Evolutionary conservation across 2,797 vertebrate species (phyloP), one percentile per base, ranked within the genome.

Genomic region (Notoglanidium macrostoma): DNA sequence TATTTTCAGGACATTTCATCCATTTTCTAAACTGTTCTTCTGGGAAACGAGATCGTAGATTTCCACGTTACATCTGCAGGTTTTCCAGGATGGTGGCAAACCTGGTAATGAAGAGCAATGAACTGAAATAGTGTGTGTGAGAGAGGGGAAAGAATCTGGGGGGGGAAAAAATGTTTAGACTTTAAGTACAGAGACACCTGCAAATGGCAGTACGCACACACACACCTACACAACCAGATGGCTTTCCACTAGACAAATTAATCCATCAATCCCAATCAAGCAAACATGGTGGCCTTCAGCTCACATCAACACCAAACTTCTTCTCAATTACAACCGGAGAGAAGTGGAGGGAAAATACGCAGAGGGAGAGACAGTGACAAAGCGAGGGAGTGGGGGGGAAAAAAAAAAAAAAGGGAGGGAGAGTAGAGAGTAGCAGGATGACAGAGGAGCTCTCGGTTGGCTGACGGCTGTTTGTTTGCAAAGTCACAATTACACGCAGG

Each of bases 401-500:
- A n/a, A n/a, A 51, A 68, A 51, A 65, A n/a, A 55, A 5, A 46
- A 19, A 79, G 54, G 1, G 84, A 54, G 73, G 2, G 73, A 76
- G 29, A 17, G 29, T 73, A 63, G 57, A 79, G 73, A 63, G 51
- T 0, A 84, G 59, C 26, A 55, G 85, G 63, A 84, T 82, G 86
- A 88, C 87, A 82, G 82, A 68, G 23, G 70, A 78, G 49, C 67
- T 84, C 82, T 85, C 86, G 68, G 81, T 92, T 94, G 92, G 91
- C 90, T 92, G 84, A 87, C 87, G 90, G 90, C 54, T 90, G 93
- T 91, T 92, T 92, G 94, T 92, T 95, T 95, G 94, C 91, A 93
- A 95, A 95, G 94, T 94, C 93, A 93, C 92, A 93, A 93, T 93
- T 89, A 93, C 94, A 93, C 92, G 87, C 87, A 93, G 93, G 93